Conservation (phyloP, 1,140 invertebrate species). For the Caenorhabditis tropicalis region DNA sequence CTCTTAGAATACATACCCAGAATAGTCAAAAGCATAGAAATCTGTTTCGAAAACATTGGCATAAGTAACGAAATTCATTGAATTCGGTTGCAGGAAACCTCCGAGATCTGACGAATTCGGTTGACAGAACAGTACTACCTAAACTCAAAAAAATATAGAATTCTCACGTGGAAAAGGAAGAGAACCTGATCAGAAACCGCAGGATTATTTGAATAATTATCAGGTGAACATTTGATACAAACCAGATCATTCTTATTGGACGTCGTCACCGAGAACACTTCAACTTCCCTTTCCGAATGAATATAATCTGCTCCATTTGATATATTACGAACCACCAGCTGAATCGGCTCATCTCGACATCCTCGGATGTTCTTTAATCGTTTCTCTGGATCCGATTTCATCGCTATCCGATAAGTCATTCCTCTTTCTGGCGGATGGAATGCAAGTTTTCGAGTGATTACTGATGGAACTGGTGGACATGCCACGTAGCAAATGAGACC, state of each 20-base stretch:
- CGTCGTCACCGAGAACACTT: constrained; percentile 38
- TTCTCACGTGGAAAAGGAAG: neutral
- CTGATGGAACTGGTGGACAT: constrained; percentile 49
- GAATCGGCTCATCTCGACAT: neutral
- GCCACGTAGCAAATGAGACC: constrained; percentile 46
- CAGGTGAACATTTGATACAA: neutral
- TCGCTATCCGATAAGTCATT: constrained; percentile 37
- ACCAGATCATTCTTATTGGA: constrained; percentile 19
- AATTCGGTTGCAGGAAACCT: constrained; percentile 47
- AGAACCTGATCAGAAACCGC: neutral
- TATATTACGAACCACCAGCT: constrained; percentile 6
- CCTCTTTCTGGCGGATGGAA: constrained; percentile 50
- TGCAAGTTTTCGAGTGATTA: constrained; percentile 51
- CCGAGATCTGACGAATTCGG: constrained; percentile 57
- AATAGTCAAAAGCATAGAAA: constrained; percentile 54
- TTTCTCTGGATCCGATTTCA: constrained; percentile 10
- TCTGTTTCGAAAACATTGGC: constrained; percentile 39
- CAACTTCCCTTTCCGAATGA: neutral
- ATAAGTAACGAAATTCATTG: constrained; percentile 24
- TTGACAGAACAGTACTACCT: constrained; percentile 56
- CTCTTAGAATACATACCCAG: constrained; percentile 11
- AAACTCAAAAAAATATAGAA: neutral
- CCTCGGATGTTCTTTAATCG: neutral
- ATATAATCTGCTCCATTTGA: constrained; percentile 19
- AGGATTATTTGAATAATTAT: constrained; percentile 5